Evolutionary conservation across 1,140 invertebrate species (phyloP), one percentile per base, ranked within the genome.

Genomic region (Hesperophylax magnus): DNA sequence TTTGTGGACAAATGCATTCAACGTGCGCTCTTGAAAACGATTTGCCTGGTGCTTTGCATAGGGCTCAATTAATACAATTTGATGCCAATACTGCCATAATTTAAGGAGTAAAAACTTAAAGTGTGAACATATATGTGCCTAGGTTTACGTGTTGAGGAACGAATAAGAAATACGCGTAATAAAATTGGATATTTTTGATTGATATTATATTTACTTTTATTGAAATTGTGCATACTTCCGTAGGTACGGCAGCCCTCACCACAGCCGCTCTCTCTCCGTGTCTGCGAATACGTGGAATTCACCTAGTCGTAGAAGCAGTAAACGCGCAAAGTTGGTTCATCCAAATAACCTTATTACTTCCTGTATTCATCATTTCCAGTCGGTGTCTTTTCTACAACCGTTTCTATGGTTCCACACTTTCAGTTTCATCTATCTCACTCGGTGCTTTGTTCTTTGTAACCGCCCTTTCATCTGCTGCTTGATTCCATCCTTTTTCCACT

Each of bases 221-320:
- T 72, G 18, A 24, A 54, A 34, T 76, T 60, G 27, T 31, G 22
- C 20, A 58, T 20, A 58, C 56, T 75, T 56, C 85, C 85, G 20
- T 86, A 96, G 95, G 86, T 96, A 96, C 85, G 95, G 95, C 54
- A 96, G 94, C 84, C 95, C 96, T 1, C 96, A 97, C 88, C 96
- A 97, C 88, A 95, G 94, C 84, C 90, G 96, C 47, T 97, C 96
- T 0, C 95, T 97, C 85, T 96, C 95, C 1, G 95, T 97, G 14
- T 96, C 96, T 86, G 95, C 94, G 8, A 92, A 92, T 81, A 88
- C 94, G 24, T 94, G 95, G 81, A 90, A 95, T n/a, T 95, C 53
- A 5, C 20, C 72, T 20, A 76, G 56, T 76, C 53, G 72, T 31
- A 76, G 72, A 27, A 11, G 72, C 3, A 76, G 72, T 60, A 76